Evolutionary conservation across 2,797 vertebrate species (phyloP).

Genomic region (Myripristis murdjan): DNA sequence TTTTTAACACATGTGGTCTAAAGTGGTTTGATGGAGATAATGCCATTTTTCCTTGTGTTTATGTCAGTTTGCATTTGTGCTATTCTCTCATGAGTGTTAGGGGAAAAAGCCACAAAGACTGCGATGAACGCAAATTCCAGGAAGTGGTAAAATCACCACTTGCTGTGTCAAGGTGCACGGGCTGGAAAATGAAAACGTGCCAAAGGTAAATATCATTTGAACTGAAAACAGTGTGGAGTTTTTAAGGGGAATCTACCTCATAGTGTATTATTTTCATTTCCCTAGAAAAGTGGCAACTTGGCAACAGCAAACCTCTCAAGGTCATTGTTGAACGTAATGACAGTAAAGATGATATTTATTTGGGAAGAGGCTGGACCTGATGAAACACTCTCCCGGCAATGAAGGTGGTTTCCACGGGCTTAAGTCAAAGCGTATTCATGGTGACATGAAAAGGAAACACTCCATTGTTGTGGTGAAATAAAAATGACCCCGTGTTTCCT

Average conservation of each 20-base stretch:
- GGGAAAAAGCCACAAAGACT: slow-evolving; percentile 4
- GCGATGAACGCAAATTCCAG: slow-evolving; percentile 40
- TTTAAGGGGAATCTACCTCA: slow-evolving; percentile 37
- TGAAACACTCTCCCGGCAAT: slow-evolving; percentile 64
- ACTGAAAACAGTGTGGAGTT: slow-evolving; percentile 17
- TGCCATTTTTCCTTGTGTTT: slow-evolving; percentile 4
- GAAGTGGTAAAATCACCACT: slow-evolving; percentile 21
- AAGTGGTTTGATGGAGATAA: not conserved
- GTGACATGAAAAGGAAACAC: slow-evolving; percentile 50
- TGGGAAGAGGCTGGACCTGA: slow-evolving; percentile 55
- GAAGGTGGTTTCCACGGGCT: slow-evolving; percentile 72
- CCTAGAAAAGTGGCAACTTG: slow-evolving; percentile 43
- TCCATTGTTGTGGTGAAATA: slow-evolving; percentile 60
- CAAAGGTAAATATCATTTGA: slow-evolving; percentile 32
- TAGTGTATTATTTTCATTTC: slow-evolving; percentile 61
- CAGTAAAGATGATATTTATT: slow-evolving; percentile 53
- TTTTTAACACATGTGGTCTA: slow-evolving; percentile 32
- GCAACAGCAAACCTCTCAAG: slow-evolving; percentile 41
- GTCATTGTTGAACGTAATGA: slow-evolving; percentile 53
- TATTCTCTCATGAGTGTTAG: slow-evolving; percentile 20
- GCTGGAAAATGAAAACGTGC: slow-evolving; percentile 46
- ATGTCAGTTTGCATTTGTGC: slow-evolving; percentile 3
- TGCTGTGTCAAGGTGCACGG: slow-evolving; percentile 20
- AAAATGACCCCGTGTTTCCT: slow-evolving; percentile 55
- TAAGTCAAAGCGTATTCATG: slow-evolving; percentile 30